A percentile compares a stretch with the other conserved stretches of the same genome.
These are phyloP conservation scores for Rhagologus leucostigma DNA, from an alignment of 2,113 vertebrate genomes.

Conservation along the genomic window DNA sequence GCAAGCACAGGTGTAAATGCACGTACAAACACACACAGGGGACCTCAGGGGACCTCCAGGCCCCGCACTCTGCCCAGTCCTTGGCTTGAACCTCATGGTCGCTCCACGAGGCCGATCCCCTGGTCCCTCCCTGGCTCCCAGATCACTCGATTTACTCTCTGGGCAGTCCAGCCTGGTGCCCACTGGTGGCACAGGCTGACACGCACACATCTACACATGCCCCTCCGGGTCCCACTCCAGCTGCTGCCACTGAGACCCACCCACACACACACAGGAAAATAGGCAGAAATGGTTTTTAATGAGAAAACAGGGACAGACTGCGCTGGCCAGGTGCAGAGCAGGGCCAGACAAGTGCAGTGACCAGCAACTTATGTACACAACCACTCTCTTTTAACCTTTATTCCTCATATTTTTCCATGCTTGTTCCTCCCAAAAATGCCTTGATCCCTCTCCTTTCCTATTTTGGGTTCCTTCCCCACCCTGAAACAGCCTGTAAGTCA, in stretches of 20 bases:
- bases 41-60: not conserved
- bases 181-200: not conserved
- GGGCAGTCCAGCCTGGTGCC: not conserved
- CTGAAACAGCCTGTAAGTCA: not conserved
- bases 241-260: not conserved
- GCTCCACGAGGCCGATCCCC: not conserved
- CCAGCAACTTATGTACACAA: not conserved
- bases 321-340: rapidly evolving
- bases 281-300: not conserved
- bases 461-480: not conserved
- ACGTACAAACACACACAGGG: rapidly evolving
- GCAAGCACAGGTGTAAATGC: rapidly evolving
- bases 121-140: not conserved
- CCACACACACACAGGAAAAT: rapidly evolving
- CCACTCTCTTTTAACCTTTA: not conserved
- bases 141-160: rapidly evolving
- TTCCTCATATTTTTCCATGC: not conserved
- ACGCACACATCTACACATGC: rapidly evolving
- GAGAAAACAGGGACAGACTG: not conserved
- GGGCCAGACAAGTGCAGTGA: rapidly evolving
- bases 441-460: not conserved
- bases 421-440: not conserved
- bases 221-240: not conserved
- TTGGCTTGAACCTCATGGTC: not conserved
- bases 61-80: too few relatives aligned